Conservation (phyloP, 2,888 invertebrate genomes). For the Drosophila suboccidentalis region DNA sequence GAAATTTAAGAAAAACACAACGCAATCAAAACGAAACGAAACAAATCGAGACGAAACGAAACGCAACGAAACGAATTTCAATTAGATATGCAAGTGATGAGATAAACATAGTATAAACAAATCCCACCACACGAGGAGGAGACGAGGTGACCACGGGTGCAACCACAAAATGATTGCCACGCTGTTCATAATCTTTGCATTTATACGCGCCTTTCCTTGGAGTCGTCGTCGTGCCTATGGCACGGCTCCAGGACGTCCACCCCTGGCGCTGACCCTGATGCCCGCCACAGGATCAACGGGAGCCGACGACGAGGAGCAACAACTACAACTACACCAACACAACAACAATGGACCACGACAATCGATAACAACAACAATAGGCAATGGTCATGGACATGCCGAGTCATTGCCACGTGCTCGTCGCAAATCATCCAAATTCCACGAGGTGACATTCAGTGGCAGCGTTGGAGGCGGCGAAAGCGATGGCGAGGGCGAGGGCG, state of each 20-base stretch:
- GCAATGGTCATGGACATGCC: conserved; percentile 47
- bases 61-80: conserved; percentile 20
- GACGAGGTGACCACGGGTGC: neutral
- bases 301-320: conserved; percentile 31
- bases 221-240: conserved; percentile 69
- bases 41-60: conserved; percentile 23
- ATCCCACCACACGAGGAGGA: conserved; percentile 18
- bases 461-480: conserved; percentile 81
- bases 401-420: conserved; percentile 48
- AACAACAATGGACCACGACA: conserved; percentile 62
- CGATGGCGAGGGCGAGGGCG: conserved; percentile 53
- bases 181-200: conserved; percentile 85
- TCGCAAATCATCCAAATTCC: conserved; percentile 80
- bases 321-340: conserved; percentile 19
- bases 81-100: conserved; percentile 15
- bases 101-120: conserved; percentile 5
- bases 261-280: conserved; percentile 57
- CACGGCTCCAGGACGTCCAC: conserved; percentile 37
- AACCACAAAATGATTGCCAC: conserved; percentile 84
- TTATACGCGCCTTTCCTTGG: conserved; percentile 86
- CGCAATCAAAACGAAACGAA: conserved; percentile 9
- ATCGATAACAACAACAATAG: conserved; percentile 52
- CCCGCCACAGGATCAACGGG: conserved; percentile 12
- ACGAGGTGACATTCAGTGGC: conserved; percentile 83
- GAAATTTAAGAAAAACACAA: conserved; percentile 2